phyloP scores from a whole-genome alignment of 2,113 vertebrate genomes.

The Nymphicus hollandicus region DNA sequence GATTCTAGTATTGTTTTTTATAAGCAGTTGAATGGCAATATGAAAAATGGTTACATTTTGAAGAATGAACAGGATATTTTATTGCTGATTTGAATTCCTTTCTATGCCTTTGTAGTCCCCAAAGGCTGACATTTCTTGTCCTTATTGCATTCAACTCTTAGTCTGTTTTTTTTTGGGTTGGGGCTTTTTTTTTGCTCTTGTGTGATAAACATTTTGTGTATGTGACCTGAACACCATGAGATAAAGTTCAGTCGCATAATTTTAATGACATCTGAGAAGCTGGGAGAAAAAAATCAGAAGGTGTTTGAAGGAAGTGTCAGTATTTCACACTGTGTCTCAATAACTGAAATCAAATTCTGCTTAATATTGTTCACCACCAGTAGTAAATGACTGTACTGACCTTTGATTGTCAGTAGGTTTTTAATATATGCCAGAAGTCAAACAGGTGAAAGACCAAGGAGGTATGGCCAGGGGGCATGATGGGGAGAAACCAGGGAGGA shows the following conservation, averaged over 20 bases:
- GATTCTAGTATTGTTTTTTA: not conserved
- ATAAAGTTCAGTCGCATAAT: not conserved
- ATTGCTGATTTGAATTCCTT: not conserved
- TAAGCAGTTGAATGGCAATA: not conserved
- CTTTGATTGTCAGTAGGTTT: not conserved
- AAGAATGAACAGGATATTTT: not conserved
- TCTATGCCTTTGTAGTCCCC: not conserved
- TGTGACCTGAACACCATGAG: not conserved
- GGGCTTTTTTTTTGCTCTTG: not conserved
- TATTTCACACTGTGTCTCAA: not conserved
- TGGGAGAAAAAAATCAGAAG: not conserved
- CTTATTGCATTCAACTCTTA: not conserved
- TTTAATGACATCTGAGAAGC: not conserved
- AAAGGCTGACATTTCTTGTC: not conserved
- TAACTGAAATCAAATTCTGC: constrained; percentile 24
- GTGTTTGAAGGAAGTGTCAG: not conserved
- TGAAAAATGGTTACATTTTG: not conserved
- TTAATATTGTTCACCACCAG: not conserved
- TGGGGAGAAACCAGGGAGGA: not conserved
- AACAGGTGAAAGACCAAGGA: not conserved
- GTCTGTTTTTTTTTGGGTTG: not conserved
- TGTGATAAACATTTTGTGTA: not conserved
- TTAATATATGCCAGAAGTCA: not conserved
- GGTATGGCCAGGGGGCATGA: not conserved
- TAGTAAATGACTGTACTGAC: not conserved